Evolutionary conservation across 1,140 invertebrate species (phyloP), one percentile per base, ranked within the genome.

Genomic region (Heliothis subflexa): DNA sequence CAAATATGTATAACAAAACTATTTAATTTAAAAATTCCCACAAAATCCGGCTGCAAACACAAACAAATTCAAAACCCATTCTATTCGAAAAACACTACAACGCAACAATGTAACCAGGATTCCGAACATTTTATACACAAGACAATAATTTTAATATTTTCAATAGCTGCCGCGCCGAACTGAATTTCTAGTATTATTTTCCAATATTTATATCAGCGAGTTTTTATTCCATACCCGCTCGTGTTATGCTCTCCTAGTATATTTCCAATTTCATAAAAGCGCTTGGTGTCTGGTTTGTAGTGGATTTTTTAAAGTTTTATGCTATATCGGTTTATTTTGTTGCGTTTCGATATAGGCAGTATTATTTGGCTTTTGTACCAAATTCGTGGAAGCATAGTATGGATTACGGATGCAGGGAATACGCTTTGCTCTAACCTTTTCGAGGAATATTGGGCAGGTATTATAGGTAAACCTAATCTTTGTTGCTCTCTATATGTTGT

Each of bases 61-160:
- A 33, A 62, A 62, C 25, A 40, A 40, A 16, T 5, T 14, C n/a
- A 66, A 13, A 66, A 1, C 10, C 10, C n/a, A 66, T 66, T 47
- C 47, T 49, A 70, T 25, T 70, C 2, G 2, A 70, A 71, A 55
- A 71, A 3, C 14, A 66, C 14, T 28, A 54, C 25, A 55, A 33
- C 49, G 21, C 33, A 45, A 64, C n/a, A 10, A 18, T 49, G 14
- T n/a, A 52, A 55, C 50, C 40, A 66, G 47, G 50, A 28, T 28
- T 13, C 66, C 25, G 47, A 14, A 21, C 50, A 50, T 70, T 50
- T 52, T n/a, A n/a, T 49, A 74, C 40, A 74, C 16, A 61, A 47
- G 13, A 61, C 71, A 74, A 49, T 74, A 74, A 74, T 74, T 74
- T 61, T 74, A 74, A 61, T 74, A 74, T 57, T 59, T 74, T 74